A percentile compares a stretch with the other conserved stretches of the same genome.
Evolutionary conservation across 2,888 invertebrate genomes (phyloP).

Genomic region (Darwinula stevensoni): DNA sequence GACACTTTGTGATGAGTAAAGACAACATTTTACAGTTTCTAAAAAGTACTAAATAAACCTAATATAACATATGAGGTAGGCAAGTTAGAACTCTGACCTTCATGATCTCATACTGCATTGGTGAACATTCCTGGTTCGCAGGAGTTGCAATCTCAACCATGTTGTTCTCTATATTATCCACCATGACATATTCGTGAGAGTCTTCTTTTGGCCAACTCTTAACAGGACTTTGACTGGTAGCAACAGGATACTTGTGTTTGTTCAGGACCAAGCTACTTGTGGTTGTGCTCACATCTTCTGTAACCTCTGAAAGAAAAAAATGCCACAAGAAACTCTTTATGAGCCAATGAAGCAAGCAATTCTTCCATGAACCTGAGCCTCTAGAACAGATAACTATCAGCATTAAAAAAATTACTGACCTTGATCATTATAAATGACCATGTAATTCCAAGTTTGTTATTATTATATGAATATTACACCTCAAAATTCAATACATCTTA

Average conservation of each 20-base stretch:
- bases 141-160: too few species aligned
- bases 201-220: too few species aligned
- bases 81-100: constrained; percentile 20
- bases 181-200: too few species aligned
- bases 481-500: too few species aligned
- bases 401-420: too few species aligned
- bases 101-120: constrained; percentile 35
- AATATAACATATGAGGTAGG: neutral
- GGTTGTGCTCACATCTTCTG: neutral
- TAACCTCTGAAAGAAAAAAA: neutral
- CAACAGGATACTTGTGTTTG: constrained; percentile 7
- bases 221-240: too few species aligned
- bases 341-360: too few species aligned
- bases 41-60: constrained; percentile 3
- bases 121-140: constrained; percentile 19
- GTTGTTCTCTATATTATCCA: too few species aligned
- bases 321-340: neutral
- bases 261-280: constrained; percentile 10
- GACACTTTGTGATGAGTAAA: too few species aligned
- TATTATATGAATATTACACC: neutral
- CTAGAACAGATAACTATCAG: too few species aligned
- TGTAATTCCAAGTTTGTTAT: neutral
- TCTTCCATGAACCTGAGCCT: too few species aligned
- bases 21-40: too few species aligned
- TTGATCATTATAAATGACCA: neutral